phyloP scores from a whole-genome alignment of 2,888 invertebrate genomes.

The Agrypnus murinus region DNA sequence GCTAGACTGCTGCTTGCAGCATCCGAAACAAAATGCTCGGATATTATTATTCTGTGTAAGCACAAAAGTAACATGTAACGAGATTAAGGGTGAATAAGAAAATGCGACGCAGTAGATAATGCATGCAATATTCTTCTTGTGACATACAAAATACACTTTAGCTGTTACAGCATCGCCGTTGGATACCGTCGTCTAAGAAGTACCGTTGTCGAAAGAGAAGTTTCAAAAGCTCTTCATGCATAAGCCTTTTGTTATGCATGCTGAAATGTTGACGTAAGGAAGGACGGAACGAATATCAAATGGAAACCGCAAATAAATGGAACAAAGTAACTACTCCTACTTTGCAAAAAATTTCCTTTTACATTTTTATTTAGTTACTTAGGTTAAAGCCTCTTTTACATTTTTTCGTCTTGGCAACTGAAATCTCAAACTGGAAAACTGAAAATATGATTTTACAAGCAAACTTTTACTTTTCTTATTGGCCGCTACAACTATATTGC shows the following conservation, averaged over 20 bases:
- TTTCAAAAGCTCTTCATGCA: constrained; percentile 49
- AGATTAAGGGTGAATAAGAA: constrained; percentile 39
- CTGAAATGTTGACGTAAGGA: constrained; percentile 37
- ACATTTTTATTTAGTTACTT: not conserved
- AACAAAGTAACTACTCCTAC: constrained; percentile 5
- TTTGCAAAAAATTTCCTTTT: not conserved
- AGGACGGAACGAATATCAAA: constrained; percentile 20
- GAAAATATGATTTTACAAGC: too few relatives aligned
- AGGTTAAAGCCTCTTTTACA: too few relatives aligned
- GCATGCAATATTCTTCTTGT: constrained; percentile 41
- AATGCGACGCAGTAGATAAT: constrained; percentile 38
- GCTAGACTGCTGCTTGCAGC: not conserved
- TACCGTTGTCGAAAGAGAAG: constrained; percentile 38
- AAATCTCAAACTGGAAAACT: too few relatives aligned
- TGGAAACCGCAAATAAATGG: constrained; percentile 22
- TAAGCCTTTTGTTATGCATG: constrained; percentile 47
- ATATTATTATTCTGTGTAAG: constrained; percentile 37
- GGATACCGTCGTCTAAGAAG: constrained; percentile 34
- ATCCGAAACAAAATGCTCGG: constrained; percentile 29
- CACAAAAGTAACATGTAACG: constrained; percentile 33
- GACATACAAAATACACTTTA: constrained; percentile 45
- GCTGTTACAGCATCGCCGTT: constrained; percentile 37
- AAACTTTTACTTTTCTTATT: too few relatives aligned
- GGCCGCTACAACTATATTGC: too few relatives aligned
- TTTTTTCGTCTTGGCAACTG: too few relatives aligned